Conservation (phyloP, 64 coral and sea anemone genomes). For the Orbicella faveolata region DNA sequence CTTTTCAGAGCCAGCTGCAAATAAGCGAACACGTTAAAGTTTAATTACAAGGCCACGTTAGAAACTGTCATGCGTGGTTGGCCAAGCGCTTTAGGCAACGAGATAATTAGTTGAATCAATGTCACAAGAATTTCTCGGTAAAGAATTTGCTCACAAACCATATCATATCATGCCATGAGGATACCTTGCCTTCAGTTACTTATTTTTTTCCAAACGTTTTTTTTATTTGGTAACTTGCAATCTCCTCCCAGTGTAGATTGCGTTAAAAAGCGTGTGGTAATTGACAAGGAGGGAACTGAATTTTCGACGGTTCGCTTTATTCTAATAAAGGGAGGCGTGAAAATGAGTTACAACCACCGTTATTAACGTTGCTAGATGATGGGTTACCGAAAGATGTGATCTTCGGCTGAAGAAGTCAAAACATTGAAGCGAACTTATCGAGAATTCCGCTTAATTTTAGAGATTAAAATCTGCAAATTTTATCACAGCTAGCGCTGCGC, state of each 20-base stretch:
- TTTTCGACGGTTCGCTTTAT: slow-evolving; percentile 1
- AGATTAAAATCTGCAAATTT: not conserved
- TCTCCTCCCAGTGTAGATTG: not conserved
- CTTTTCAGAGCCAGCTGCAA: slow-evolving; percentile 1
- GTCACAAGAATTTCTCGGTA: not conserved
- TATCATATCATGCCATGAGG: not conserved
- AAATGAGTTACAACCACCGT: slow-evolving; percentile 7
- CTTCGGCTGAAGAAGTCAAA: not conserved
- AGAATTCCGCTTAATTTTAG: not conserved
- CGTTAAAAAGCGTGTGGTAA: too few species aligned
- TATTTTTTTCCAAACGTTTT: not conserved
- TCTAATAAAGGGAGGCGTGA: slow-evolving; percentile 19
- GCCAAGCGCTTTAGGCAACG: not conserved
- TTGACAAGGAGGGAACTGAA: not conserved
- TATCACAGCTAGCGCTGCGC: not conserved
- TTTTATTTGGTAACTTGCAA: not conserved
- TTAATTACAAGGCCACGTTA: not conserved
- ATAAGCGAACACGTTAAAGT: not conserved
- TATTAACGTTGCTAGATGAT: slow-evolving; percentile 9
- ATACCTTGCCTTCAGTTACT: not conserved
- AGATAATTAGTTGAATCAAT: not conserved
- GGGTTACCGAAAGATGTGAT: not conserved
- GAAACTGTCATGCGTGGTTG: not conserved
- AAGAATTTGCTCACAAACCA: not conserved
- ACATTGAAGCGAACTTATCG: not conserved